Conservation (phyloP, 2,888 invertebrate genomes). For the Acholoe squamosa region DNA sequence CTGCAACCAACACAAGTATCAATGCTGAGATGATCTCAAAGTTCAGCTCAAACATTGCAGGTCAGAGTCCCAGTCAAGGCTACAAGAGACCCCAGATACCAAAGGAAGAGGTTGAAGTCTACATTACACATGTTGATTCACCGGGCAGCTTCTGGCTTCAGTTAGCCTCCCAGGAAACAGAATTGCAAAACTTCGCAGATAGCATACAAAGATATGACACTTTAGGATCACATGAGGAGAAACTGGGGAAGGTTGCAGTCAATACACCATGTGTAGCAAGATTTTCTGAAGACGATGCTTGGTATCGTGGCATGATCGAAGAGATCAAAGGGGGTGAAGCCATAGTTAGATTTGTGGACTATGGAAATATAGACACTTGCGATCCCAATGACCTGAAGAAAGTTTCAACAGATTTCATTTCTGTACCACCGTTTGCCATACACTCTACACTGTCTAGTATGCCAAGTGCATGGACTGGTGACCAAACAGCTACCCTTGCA, state of each 20-base stretch:
- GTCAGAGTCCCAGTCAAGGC: background rate
- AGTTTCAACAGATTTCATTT: constrained; percentile 71
- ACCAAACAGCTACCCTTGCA: constrained; percentile 28
- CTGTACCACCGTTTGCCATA: constrained; percentile 75
- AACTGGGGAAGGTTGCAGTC: background rate
- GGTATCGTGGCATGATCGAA: constrained; percentile 38
- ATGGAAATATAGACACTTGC: constrained; percentile 48
- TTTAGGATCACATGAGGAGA: background rate
- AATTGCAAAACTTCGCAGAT: background rate
- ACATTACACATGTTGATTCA: constrained; percentile 40
- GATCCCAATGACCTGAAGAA: constrained; percentile 71
- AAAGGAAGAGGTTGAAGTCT: constrained; percentile 6
- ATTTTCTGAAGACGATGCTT: constrained; percentile 44
- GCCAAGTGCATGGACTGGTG: constrained; percentile 50
- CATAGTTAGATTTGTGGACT: constrained; percentile 25
- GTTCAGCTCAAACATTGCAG: too few relatives aligned
- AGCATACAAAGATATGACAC: constrained; percentile 2
- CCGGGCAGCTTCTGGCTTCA: constrained; percentile 46
- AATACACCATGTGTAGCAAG: constrained; percentile 3
- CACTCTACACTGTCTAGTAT: constrained; percentile 71
- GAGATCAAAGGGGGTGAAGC: background rate
- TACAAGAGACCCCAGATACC: background rate
- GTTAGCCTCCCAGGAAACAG: background rate
- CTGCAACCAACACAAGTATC: background rate
- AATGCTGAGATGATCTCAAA: constrained; percentile 12